phyloP scores from a whole-genome alignment of 2,888 invertebrate genomes.

The Hetaerina titia region DNA sequence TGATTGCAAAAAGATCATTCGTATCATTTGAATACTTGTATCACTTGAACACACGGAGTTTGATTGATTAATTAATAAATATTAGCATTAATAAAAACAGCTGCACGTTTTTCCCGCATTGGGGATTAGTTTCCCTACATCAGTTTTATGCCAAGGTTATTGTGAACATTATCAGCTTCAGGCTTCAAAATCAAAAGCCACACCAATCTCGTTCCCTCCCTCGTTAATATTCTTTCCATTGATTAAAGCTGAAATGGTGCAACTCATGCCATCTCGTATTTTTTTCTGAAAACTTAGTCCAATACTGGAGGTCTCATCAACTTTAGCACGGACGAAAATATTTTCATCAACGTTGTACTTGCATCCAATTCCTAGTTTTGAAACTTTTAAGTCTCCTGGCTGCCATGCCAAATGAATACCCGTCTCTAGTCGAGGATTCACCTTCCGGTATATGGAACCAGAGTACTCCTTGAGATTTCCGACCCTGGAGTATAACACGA shows the following conservation, averaged over 20 bases:
- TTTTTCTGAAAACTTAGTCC: constrained; percentile 97
- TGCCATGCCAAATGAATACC: constrained; percentile 96
- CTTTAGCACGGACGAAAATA: constrained; percentile 92
- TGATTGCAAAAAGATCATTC: too few relatives aligned
- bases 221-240: constrained; percentile 99
- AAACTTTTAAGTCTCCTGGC: constrained; percentile 92
- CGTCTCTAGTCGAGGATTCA: constrained; percentile 91
- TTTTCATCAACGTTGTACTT: constrained; percentile 92
- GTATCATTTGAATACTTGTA: too few relatives aligned
- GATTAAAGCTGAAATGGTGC: constrained; percentile 94
- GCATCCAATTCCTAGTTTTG: constrained; percentile 94
- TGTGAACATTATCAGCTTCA: constrained; percentile 82
- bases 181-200: constrained; percentile 96
- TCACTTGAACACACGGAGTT: too few relatives aligned
- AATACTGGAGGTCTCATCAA: constrained; percentile 96
- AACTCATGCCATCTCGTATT: constrained; percentile 92
- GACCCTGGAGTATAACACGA: constrained; percentile 96
- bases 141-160: too few relatives aligned
- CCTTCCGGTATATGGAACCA: constrained; percentile 96
- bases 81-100: too few relatives aligned
- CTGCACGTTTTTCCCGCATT: too few relatives aligned
- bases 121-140: too few relatives aligned
- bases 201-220: constrained; percentile 98
- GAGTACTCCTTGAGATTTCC: constrained; percentile 97
- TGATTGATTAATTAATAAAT: too few relatives aligned